Percentiles rank a stretch among this genome's conserved stretches.
These are phyloP conservation scores for Caenorhabditis sp. DNA, from an alignment of 2,888 invertebrate species.

Conservation along the genomic window DNA sequence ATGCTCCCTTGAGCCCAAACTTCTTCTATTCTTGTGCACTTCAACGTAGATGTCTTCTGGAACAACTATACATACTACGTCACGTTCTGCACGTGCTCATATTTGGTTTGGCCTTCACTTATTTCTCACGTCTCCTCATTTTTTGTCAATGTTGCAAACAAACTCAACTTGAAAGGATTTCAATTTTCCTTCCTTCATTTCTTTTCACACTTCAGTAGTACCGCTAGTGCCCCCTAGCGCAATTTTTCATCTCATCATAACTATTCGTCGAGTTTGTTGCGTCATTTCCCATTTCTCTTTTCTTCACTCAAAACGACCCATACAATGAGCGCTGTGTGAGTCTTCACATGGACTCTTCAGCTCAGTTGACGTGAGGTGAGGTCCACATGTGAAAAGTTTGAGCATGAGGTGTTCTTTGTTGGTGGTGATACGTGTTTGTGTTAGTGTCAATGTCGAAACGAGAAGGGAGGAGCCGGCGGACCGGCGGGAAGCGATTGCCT, in stretches of 20 bases:
- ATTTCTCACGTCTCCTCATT: constrained; percentile 17
- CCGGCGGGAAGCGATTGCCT: constrained; percentile 44
- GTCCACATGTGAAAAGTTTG: constrained; percentile 37
- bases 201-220: not conserved
- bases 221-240: not conserved
- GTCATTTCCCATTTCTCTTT: constrained; percentile 29
- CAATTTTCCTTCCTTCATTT: not conserved
- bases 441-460: constrained; percentile 61
- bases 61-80: constrained; percentile 38
- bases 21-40: constrained; percentile 37
- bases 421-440: constrained; percentile 60
- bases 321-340: constrained; percentile 16
- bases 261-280: constrained; percentile 27
- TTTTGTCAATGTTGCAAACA: not conserved
- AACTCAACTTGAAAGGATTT: constrained; percentile 9
- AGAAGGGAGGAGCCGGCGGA: constrained; percentile 50
- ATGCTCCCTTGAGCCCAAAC: constrained; percentile 57
- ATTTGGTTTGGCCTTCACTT: constrained; percentile 1
- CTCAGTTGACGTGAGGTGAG: not conserved
- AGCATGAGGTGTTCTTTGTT: constrained; percentile 51
- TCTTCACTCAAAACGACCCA: constrained; percentile 14
- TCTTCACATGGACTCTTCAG: constrained; percentile 19
- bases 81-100: constrained; percentile 38
- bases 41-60: constrained; percentile 46
- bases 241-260: constrained; percentile 13